Evolutionary conservation across 2,113 vertebrate genomes (phyloP), one percentile per base, ranked within the genome.

Genomic region (Myrmophylax atrothorax): DNA sequence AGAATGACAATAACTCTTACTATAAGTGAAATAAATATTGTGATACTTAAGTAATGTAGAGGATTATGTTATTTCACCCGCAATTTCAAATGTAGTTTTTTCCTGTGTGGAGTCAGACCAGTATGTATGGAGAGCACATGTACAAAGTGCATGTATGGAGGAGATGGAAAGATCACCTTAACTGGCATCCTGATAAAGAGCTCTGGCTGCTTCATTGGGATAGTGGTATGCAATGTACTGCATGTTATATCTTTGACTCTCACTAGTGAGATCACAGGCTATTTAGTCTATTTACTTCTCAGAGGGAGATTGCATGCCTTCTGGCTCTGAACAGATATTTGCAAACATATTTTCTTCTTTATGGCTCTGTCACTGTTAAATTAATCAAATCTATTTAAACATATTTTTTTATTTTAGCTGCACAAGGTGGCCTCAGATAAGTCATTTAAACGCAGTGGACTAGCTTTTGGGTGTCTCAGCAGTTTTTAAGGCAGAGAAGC

Each of bases 371-470:
- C 10, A 35, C 40, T 31, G 16, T 53, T 92, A 68, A 74, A 79
- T 77, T 78, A 29, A 68, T 67, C 37, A 88, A 83, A 59, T 7
- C 1, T 37, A 33, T 40, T 40, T 74, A 22, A 60, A 80, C 2
- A 49, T 38, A 2, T 23, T 31, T 40, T 40, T 59, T 55, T 28
- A 56, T 74, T 79, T 44, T 28, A 79, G 31, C 5, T 2, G 1
- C 4, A 80, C 5, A 0, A 3, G 15, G 18, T 0, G 1, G 12
- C 23, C 28, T 87, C n/a, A n/a, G 19, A 60, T 33, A 53, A 77
- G 37, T 15, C 2, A 0, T 47, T 80, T 73, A 52, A 86, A 55
- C 58, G 16, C 15, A 67, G 8, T 26, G 28, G 38, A 33, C 12
- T 52, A 29, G 10, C 77, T 75, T 84, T 50, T n/a, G 64, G 12